Evolutionary conservation across 2,113 vertebrate genomes (phyloP).

Genomic region (Fregetta grallaria): DNA sequence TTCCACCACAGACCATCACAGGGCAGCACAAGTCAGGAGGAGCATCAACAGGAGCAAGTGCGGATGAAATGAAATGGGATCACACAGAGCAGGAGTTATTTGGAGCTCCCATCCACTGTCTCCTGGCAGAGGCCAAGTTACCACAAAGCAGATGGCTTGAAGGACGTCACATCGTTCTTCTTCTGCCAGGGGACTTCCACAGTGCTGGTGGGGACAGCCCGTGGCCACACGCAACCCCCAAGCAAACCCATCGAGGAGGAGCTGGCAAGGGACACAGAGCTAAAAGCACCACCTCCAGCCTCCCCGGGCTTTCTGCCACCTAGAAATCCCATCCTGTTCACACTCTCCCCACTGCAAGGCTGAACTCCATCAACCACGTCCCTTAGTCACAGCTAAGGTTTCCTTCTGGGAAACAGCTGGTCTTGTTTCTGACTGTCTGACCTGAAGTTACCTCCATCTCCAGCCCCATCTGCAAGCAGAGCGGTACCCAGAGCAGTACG

Average conservation of each 20-base stretch:
- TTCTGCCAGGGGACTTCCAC: constrained; percentile 65
- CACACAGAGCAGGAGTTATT: background rate
- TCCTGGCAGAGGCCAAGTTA: background rate
- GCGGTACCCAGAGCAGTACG: rapidly evolving
- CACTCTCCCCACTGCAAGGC: background rate
- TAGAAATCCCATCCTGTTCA: background rate
- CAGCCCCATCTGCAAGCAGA: background rate
- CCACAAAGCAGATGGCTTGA: constrained; percentile 27
- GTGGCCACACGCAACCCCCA: background rate
- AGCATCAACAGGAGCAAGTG: background rate
- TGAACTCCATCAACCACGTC: background rate
- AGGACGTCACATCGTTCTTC: background rate
- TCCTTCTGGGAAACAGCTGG: constrained; percentile 1
- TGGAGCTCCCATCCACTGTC: background rate
- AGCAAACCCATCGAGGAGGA: background rate
- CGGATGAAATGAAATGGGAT: background rate
- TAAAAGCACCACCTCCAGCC: background rate
- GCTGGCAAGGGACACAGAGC: background rate
- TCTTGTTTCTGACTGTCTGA: background rate
- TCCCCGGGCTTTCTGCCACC: background rate
- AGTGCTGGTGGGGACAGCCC: background rate
- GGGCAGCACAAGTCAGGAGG: background rate
- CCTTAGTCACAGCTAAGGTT: background rate
- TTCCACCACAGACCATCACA: background rate
- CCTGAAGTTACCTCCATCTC: background rate